Percentiles rank a stretch among this genome's conserved stretches.
phyloP scores from a whole-genome alignment of 53 echinoderm and acorn worm genomes.

The Actinopyga echinites region DNA sequence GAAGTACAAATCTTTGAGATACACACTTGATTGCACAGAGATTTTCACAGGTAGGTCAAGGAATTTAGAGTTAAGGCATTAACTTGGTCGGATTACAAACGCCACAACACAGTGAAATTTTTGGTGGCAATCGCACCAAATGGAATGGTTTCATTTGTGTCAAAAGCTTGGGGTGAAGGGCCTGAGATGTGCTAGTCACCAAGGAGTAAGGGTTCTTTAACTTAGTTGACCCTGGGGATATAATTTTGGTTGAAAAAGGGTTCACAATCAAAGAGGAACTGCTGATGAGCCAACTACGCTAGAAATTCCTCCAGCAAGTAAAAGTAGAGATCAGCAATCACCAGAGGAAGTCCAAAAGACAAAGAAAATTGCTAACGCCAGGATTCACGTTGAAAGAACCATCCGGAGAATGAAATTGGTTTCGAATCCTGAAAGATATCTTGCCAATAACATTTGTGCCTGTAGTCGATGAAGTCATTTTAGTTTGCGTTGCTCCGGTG shows the following conservation, averaged over 20 bases:
- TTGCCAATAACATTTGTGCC: conserved; percentile 40
- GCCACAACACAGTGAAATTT: background rate
- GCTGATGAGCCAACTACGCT: too few species aligned
- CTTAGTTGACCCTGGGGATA: conserved; percentile 58
- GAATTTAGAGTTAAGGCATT: too few species aligned
- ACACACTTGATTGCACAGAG: conserved; percentile 64
- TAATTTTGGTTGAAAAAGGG: conserved; percentile 50
- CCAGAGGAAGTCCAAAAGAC: conserved; percentile 14
- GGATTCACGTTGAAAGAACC: conserved; percentile 53
- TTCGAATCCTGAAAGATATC: conserved; percentile 36
- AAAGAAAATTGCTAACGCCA: conserved; percentile 49
- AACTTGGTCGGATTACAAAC: too few species aligned
- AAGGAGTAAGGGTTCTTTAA: conserved; percentile 46
- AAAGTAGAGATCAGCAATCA: too few species aligned
- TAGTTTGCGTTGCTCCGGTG: too few species aligned
- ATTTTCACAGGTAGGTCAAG: background rate
- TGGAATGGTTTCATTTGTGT: conserved; percentile 62
- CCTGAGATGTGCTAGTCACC: conserved; percentile 37
- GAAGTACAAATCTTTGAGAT: conserved; percentile 21
- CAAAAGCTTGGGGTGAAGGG: conserved; percentile 42
- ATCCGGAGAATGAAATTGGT: conserved; percentile 59
- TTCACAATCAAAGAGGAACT: background rate
- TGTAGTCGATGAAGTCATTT: conserved; percentile 20
- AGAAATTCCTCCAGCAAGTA: too few species aligned
- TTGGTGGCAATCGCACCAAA: conserved; percentile 59